phyloP scores from a whole-genome alignment of 2,888 invertebrate genomes.

The Apoderus coryli region DNA sequence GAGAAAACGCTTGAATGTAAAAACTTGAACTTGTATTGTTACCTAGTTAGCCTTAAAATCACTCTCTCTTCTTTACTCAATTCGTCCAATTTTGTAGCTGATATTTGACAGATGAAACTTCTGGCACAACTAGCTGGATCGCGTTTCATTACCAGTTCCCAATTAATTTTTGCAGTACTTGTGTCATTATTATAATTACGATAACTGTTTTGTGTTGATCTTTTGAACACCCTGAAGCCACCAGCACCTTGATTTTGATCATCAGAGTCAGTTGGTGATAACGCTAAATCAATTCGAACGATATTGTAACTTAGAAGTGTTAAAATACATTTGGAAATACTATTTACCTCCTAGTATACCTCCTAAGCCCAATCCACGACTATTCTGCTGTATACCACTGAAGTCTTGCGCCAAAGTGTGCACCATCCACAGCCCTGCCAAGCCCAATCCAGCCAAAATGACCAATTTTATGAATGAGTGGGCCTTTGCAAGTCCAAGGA shows the following conservation, averaged over 20 bases:
- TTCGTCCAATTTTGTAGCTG: slow-evolving; percentile 24
- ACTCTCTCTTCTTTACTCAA: slow-evolving; percentile 24
- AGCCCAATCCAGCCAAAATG: slow-evolving; percentile 31
- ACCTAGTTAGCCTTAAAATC: slow-evolving; percentile 27
- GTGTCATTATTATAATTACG: slow-evolving; percentile 4
- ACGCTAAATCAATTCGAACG: too few species aligned
- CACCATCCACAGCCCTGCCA: slow-evolving; percentile 35
- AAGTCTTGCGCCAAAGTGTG: slow-evolving; percentile 34
- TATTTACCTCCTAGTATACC: too few species aligned
- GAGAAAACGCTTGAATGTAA: too few species aligned
- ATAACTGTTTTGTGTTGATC: slow-evolving; percentile 11
- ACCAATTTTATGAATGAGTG: slow-evolving; percentile 30
- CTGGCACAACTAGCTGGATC: slow-evolving; percentile 34
- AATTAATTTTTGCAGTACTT: slow-evolving; percentile 20
- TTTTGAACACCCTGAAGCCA: slow-evolving; percentile 15
- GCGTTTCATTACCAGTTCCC: slow-evolving; percentile 27
- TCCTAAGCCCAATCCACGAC: too few species aligned
- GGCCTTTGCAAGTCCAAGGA: slow-evolving; percentile 27
- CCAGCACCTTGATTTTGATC: too few species aligned
- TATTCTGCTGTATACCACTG: slow-evolving; percentile 24
- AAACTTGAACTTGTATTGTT: slow-evolving; percentile 12
- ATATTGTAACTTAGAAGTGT: too few species aligned
- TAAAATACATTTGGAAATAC: too few species aligned
- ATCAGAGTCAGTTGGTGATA: too few species aligned
- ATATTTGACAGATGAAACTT: slow-evolving; percentile 34